These are phyloP conservation scores for Isoperla grammatica DNA, from an alignment of 2,888 invertebrate genomes.

Conservation along the genomic window DNA sequence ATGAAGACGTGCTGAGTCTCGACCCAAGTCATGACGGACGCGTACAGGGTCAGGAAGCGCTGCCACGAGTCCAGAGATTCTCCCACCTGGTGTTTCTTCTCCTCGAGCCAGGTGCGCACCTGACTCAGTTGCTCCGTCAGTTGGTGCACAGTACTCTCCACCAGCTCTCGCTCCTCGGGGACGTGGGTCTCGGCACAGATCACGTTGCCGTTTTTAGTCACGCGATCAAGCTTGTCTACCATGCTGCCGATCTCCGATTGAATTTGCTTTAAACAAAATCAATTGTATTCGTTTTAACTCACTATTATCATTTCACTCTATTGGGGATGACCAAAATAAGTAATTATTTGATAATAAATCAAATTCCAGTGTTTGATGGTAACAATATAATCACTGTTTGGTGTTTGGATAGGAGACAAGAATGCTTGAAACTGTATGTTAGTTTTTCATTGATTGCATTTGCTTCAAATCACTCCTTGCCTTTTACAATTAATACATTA, in stretches of 20 bases:
- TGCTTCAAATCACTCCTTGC: too few species aligned
- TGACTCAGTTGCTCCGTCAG: slow-evolving; percentile 73
- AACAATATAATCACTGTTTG: too few species aligned
- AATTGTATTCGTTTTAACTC: too few species aligned
- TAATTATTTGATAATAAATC: too few species aligned
- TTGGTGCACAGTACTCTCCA: slow-evolving; percentile 68
- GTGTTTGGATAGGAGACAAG: too few species aligned
- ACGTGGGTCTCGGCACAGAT: slow-evolving; percentile 76
- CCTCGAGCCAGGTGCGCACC: slow-evolving; percentile 72
- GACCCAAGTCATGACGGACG: slow-evolving; percentile 77
- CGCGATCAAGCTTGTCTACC: slow-evolving; percentile 68
- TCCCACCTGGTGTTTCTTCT: slow-evolving; percentile 75
- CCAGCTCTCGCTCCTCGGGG: slow-evolving; percentile 66
- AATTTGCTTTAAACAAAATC: slow-evolving; percentile 47
- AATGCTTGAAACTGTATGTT: too few species aligned
- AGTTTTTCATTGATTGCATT: too few species aligned
- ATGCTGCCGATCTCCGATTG: slow-evolving; percentile 67
- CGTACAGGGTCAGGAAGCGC: slow-evolving; percentile 74
- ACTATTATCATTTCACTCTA: too few species aligned
- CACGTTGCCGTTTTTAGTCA: slow-evolving; percentile 69
- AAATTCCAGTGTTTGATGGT: too few species aligned
- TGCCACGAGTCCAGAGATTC: slow-evolving; percentile 87
- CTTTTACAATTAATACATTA: too few species aligned
- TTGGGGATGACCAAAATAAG: too few species aligned
- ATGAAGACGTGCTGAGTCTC: slow-evolving; percentile 76